Base-by-base conservation (phyloP, 2,797 vertebrate species). In the Sparidentex hasta region DNA sequence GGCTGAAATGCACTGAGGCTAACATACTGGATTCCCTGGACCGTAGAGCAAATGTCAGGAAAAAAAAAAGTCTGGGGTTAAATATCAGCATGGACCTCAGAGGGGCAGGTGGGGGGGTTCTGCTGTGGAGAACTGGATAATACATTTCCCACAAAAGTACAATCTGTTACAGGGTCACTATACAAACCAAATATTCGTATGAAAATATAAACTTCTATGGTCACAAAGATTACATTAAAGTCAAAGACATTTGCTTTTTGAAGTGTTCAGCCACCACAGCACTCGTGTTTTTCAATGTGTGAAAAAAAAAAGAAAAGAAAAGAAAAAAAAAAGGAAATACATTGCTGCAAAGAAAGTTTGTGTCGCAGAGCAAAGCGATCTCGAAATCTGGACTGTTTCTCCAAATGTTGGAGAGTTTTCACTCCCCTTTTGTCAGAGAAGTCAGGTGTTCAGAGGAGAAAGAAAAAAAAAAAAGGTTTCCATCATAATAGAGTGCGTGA, bases 131-230 rank as follows among this genome's bases (percentile, higher is more conserved):
- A 94, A 85, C 89, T 90, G 91, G 87, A 90, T 90, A 66, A 94
- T 93, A 96, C 90, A 94, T 91, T 93, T 85, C 94, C 94, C 95
- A 95, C 87, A 81, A 83, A 94, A 85, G 74, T 85, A 88, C 84
- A 94, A 95, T 95, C 95, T 93, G 92, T 92, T 90, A 95, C 90
- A 89, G 81, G 92, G 96, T 93, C 96, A 96, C 94, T 93, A 94
- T 96, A 96, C 96, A 84, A 90, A 90, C 70, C 95, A 96, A 96
- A 94, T 96, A 94, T 95, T 95, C 95, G 96, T 97, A 97, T 96
- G 96, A 97, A 98, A 98, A 98, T 97, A 97, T 96, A 97, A 96
- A 97, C 95, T 96, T 96, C 95, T 97, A 96, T 96, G 96, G 97
- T 96, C 80, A 90, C 76, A 91, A 90, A 92, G 70, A 83, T 96